Evolutionary conservation across 2,888 invertebrate genomes (phyloP).

Genomic region (Automeris io): DNA sequence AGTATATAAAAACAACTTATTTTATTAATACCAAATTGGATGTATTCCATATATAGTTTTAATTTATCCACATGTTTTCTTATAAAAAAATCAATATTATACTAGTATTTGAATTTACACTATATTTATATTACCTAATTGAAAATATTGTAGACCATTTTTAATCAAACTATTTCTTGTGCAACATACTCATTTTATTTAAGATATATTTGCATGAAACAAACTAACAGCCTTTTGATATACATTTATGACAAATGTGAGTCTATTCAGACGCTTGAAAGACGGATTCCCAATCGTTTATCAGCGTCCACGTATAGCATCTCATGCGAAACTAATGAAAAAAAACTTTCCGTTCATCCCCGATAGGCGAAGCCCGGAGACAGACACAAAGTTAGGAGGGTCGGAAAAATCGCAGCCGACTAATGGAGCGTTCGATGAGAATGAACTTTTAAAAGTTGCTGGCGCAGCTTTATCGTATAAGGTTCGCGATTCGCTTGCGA

Average conservation of each 20-base stretch:
- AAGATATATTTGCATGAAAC: not conserved
- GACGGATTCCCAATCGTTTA: conserved; percentile 5
- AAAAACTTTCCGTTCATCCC: conserved; percentile 54
- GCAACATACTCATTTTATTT: no score
- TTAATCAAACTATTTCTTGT: no score
- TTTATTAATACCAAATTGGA: no score
- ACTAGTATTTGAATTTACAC: no score
- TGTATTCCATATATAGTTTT: no score
- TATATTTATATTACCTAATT: no score
- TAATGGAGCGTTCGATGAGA: conserved; percentile 57
- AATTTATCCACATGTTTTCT: no score
- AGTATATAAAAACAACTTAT: no score
- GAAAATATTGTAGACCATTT: no score
- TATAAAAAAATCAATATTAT: no score
- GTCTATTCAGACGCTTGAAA: not conserved
- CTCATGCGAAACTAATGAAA: conserved; percentile 39
- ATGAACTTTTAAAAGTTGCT: conserved; percentile 57
- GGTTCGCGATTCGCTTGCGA: conserved; percentile 3
- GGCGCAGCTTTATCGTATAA: conserved; percentile 20
- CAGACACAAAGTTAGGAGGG: conserved; percentile 40
- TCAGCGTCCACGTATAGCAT: conserved; percentile 23
- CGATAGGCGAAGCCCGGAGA: conserved; percentile 29
- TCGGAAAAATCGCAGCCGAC: conserved; percentile 52
- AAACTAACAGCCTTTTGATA: not conserved
- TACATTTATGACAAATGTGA: not conserved